These are phyloP conservation scores for Oscheius sp. DNA, from an alignment of 2,888 invertebrate species.

Conservation along the genomic window DNA sequence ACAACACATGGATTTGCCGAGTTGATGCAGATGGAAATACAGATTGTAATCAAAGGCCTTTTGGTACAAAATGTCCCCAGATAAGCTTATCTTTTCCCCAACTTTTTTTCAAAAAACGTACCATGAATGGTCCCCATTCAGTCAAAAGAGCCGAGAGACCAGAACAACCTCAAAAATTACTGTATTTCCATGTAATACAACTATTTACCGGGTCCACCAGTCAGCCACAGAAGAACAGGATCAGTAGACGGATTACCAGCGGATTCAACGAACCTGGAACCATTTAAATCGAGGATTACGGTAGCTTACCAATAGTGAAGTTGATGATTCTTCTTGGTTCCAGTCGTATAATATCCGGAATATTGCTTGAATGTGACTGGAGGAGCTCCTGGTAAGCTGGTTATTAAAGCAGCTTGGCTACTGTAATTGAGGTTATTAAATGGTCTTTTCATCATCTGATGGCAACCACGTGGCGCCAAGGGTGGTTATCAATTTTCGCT, in stretches of 20 bases:
- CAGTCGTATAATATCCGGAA: constrained; percentile 75
- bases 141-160: constrained; percentile 74
- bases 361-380: constrained; percentile 74
- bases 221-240: constrained; percentile 60
- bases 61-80: not conserved
- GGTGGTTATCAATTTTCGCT: too few species aligned
- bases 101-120: constrained; percentile 25
- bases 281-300: too few species aligned
- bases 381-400: constrained; percentile 54
- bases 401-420: constrained; percentile 44
- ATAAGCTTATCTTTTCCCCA: too few species aligned
- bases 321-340: constrained; percentile 71
- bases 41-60: too few species aligned
- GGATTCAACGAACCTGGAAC: constrained; percentile 50
- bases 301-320: constrained; percentile 73
- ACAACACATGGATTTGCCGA: too few species aligned
- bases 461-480: too few species aligned
- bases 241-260: constrained; percentile 55
- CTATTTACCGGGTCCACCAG: constrained; percentile 60
- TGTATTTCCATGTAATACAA: not conserved
- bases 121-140: constrained; percentile 74
- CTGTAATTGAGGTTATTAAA: not conserved
- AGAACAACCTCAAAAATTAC: constrained; percentile 73
- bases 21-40: too few species aligned
- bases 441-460: not conserved